Evolutionary conservation across 64 coral and sea anemone genomes (phyloP), one percentile per base, ranked within the genome.

Genomic region (Porites lutea): DNA sequence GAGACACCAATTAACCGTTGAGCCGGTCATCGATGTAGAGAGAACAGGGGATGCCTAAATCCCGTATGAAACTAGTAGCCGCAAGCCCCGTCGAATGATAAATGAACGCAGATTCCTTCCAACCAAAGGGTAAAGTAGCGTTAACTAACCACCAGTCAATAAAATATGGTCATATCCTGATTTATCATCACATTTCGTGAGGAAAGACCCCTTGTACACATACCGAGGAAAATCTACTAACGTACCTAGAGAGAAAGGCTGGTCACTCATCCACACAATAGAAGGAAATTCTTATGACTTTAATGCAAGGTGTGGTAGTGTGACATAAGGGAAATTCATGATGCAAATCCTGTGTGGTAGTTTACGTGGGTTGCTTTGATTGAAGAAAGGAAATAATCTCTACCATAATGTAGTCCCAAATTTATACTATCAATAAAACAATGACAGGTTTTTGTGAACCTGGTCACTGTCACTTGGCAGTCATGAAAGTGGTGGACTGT

Each of bases 171-270:
- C 87, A 77, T 89, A 89, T 19, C 87, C 72, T 8, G 69, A 77
- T 46, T 89, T 89, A 60, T 89, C 87, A 46, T 89, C 87, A 64
- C 48, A 53, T 60, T 89, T 89, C 0, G 87, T 76, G 6, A 89
- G 57, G 22, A 77, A 64, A 3, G 51, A 89, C 7, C 4, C 19
- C 21, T 70, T 90, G 13, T 79, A 65, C 49, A 66, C 82, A 86
- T 86, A 86, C 2, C 63, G 61, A 7, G 82, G 8, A 3, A 86
- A 2, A 71, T 86, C 82, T 27, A 45, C 37, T 19, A 86, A 16
- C 47, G 11, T 66, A 53, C 70, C 82, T 51, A 86, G 49, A 7
- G 82, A 69, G 44, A 86, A 86, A 80, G 86, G 86, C 2, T 13
- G 52, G 54, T 88, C 86, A 6, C 37, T 74, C 86, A 88, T 88